Conservation (phyloP, 2,113 vertebrate species). For the Phyllopteryx taeniolatus region DNA sequence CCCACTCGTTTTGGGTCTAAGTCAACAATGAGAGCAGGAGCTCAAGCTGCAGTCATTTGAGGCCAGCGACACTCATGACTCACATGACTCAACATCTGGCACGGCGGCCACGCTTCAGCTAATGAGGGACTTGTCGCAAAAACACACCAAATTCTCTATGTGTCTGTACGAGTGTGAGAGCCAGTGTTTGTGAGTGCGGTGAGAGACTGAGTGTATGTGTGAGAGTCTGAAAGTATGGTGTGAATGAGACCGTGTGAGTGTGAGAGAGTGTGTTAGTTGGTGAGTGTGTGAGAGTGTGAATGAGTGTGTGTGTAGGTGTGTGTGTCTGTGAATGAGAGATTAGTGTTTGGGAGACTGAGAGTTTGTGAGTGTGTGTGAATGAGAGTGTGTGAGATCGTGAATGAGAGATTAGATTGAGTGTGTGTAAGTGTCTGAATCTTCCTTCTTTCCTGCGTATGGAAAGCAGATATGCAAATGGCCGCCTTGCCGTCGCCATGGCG, state of each 20-base stretch:
- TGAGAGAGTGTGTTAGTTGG: too few relatives aligned
- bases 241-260: too few relatives aligned
- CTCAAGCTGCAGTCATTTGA: not conserved
- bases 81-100: constrained; percentile 42
- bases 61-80: not conserved
- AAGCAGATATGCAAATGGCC: constrained; percentile 52
- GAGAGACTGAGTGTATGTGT: not conserved
- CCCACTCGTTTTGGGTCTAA: constrained; percentile 25
- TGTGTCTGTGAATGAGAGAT: too few relatives aligned
- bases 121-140: not conserved
- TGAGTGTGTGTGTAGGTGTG: too few relatives aligned
- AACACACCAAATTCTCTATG: not conserved
- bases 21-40: constrained; percentile 7
- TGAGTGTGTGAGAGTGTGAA: too few relatives aligned
- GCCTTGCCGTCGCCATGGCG: constrained; percentile 42
- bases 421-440: not conserved
- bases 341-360: not conserved
- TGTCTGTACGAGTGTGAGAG: not conserved
- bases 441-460: constrained; percentile 27
- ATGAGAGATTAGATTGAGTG: too few relatives aligned
- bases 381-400: too few relatives aligned
- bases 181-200: not conserved
- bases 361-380: too few relatives aligned
- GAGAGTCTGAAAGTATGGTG: too few relatives aligned
- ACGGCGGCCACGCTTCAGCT: constrained; percentile 6